Conservation (phyloP, 2,797 vertebrate species). For the Acestrorhynchus altus region DNA sequence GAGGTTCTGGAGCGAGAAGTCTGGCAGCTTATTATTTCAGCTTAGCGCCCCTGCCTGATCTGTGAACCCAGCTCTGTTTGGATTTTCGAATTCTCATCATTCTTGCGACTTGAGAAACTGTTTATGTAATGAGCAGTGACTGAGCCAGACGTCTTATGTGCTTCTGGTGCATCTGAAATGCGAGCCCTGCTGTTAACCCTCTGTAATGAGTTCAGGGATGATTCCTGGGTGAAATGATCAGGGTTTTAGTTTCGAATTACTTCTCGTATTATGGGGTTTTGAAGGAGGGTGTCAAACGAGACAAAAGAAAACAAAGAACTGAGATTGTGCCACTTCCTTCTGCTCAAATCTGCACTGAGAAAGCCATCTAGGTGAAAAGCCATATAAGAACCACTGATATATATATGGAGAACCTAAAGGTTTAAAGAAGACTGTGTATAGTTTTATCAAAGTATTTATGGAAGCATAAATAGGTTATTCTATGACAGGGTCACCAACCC, state of each 20-base stretch:
- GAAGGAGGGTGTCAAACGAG: constrained; percentile 1
- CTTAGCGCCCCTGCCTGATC: constrained; percentile 31
- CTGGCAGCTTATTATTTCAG: constrained; percentile 64
- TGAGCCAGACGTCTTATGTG: constrained; percentile 39
- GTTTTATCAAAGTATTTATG: too few species aligned
- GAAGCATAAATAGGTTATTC: too few species aligned
- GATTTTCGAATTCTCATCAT: constrained; percentile 56
- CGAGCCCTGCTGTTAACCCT: constrained; percentile 10
- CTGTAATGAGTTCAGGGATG: constrained; percentile 14
- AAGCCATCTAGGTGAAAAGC: too few species aligned
- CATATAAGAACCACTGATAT: too few species aligned
- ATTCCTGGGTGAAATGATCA: constrained; percentile 11
- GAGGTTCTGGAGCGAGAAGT: constrained; percentile 58
- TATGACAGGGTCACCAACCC: too few species aligned
- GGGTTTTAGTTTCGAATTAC: constrained; percentile 10
- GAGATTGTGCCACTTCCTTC: background rate
- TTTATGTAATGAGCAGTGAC: constrained; percentile 51
- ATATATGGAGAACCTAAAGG: too few species aligned
- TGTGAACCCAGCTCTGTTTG: constrained; percentile 40
- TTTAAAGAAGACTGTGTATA: too few species aligned
- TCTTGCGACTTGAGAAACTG: constrained; percentile 54
- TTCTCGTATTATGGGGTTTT: background rate
- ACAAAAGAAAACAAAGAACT: background rate
- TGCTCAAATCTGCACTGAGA: too few species aligned
- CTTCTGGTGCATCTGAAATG: constrained; percentile 35